Evolutionary conservation across 2,888 invertebrate genomes (phyloP).

Genomic region (Atrina japonica): DNA sequence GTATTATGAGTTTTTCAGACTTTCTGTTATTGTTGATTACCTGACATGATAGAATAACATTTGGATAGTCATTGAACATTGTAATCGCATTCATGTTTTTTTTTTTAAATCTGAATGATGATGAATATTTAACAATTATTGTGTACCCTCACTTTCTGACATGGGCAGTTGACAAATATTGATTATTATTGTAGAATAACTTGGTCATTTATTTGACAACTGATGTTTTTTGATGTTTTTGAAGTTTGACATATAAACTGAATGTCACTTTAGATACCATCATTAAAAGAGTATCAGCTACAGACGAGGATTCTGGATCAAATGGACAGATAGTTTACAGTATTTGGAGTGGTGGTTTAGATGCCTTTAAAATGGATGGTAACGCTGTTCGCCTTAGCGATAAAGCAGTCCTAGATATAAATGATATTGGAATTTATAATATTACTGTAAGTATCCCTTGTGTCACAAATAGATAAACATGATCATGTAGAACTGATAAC

Average conservation of each 20-base stretch:
- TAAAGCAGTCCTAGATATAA: conserved; percentile 93
- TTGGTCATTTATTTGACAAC: not conserved
- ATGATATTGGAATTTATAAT: conserved; percentile 77
- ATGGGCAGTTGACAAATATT: too few species aligned
- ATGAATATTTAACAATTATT: too few species aligned
- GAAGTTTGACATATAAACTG: conserved; percentile 30
- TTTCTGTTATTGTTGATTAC: too few species aligned
- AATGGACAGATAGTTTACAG: conserved; percentile 65
- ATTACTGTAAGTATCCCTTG: conserved; percentile 47
- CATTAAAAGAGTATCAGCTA: conserved; percentile 55
- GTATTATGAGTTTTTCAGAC: too few species aligned
- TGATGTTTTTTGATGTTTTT: not conserved
- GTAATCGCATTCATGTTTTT: too few species aligned
- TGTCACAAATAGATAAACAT: too few species aligned
- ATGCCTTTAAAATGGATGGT: conserved; percentile 91
- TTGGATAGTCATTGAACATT: too few species aligned
- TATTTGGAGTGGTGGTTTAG: conserved; percentile 87
- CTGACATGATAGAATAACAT: too few species aligned
- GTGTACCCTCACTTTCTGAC: too few species aligned
- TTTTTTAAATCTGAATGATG: too few species aligned
- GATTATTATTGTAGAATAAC: not conserved
- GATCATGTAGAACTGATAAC: too few species aligned
- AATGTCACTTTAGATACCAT: too few species aligned
- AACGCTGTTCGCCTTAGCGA: conserved; percentile 86
- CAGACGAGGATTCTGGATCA: conserved; percentile 59